Evolutionary conservation across 2,113 vertebrate genomes (phyloP).

Genomic region (Ptilonorhynchus violaceus): DNA sequence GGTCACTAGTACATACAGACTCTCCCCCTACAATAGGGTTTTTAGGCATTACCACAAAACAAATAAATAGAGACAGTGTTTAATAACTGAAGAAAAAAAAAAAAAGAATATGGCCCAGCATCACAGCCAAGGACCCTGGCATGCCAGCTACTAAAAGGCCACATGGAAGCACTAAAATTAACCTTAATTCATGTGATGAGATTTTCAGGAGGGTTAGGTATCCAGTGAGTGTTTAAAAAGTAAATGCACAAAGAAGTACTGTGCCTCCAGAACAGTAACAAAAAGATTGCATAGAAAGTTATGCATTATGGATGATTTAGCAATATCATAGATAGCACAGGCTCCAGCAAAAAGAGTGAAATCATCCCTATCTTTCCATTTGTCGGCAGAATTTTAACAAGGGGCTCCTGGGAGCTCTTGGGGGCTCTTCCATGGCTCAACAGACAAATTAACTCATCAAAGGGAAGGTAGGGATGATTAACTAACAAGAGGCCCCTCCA

Average conservation of each 20-base stretch:
- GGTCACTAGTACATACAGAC: background rate
- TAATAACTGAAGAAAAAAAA: background rate
- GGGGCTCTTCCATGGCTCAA: slow-evolving; percentile 50
- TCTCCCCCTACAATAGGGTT: background rate
- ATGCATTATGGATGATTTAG: slow-evolving; percentile 46
- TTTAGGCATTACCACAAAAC: background rate
- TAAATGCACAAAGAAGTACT: slow-evolving; percentile 8
- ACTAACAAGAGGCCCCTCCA: slow-evolving; percentile 62
- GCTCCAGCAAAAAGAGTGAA: slow-evolving; percentile 38
- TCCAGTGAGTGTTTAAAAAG: background rate
- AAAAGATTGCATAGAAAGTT: slow-evolving; percentile 10
- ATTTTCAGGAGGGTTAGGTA: background rate
- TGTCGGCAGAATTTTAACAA: slow-evolving; percentile 51
- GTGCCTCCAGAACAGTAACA: background rate
- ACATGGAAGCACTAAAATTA: background rate
- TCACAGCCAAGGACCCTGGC: background rate
- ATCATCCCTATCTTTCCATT: slow-evolving; percentile 56
- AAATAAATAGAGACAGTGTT: background rate
- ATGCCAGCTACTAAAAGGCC: background rate
- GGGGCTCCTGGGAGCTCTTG: slow-evolving; percentile 55
- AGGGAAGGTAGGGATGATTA: slow-evolving; percentile 64
- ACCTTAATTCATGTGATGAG: background rate
- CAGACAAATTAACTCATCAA: slow-evolving; percentile 66
- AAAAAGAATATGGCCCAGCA: background rate
- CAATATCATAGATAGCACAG: slow-evolving; percentile 1